A percentile compares a stretch with the other conserved stretches of the same genome.
Evolutionary conservation across 2,888 invertebrate genomes (phyloP).

Genomic region (Bedellia somnulentella): DNA sequence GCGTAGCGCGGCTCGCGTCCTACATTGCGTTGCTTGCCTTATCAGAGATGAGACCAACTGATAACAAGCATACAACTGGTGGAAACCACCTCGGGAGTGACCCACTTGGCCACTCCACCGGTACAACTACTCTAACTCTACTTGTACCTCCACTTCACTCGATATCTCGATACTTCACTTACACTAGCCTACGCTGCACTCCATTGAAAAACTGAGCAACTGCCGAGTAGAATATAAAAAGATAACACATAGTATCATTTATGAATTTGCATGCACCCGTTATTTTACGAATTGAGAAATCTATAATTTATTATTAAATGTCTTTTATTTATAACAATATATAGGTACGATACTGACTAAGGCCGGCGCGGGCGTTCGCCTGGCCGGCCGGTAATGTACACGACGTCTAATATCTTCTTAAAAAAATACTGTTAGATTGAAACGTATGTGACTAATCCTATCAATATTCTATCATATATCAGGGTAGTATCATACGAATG

Average conservation of each 20-base stretch:
- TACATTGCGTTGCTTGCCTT: no score
- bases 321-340: conserved; percentile 53
- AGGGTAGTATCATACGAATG: conserved; percentile 53
- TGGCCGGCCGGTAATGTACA: conserved; percentile 49
- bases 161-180: background rate
- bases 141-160: conserved; percentile 12
- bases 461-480: conserved; percentile 45
- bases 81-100: no score
- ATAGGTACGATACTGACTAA: conserved; percentile 45
- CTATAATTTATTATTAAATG: conserved; percentile 51
- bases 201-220: conserved; percentile 51
- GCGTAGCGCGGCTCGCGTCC: no score
- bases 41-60: no score
- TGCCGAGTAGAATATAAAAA: conserved; percentile 58
- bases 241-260: conserved; percentile 55
- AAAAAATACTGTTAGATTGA: conserved; percentile 63
- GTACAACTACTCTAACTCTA: no score
- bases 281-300: conserved; percentile 56
- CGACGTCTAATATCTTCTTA: conserved; percentile 61
- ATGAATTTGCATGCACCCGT: conserved; percentile 60
- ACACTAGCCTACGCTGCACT: conserved; percentile 15
- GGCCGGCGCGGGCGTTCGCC: conserved; percentile 35
- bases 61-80: no score
- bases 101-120: no score
- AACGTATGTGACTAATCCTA: conserved; percentile 53